Base-by-base conservation (phyloP, 2,888 invertebrate genomes). In the Chymomyza procnemis region DNA sequence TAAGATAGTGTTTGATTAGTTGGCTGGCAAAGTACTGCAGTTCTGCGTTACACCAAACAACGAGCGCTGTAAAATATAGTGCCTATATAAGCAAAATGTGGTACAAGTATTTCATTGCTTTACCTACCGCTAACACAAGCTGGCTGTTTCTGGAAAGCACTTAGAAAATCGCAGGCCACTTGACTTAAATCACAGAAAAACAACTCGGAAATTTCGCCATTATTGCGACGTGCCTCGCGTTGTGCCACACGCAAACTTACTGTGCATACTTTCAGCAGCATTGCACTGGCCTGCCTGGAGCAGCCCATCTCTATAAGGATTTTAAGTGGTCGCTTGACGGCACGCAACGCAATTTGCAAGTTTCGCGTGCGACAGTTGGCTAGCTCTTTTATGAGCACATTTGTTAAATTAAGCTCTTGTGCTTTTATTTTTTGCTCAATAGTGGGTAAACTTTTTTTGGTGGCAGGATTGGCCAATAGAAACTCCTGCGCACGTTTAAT, bases 11-110 rank as follows among this genome's bases (percentile, higher is more conserved):
- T 87, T 96, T 96, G 61, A 95, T 94, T 80, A 97, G 93, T 91
- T 96, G 96, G 78, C 94, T 94, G 80, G 95, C 95, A 87, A 97
- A 93, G 81, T 95, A 93, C 81, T 95, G 94, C 66, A 97, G 92
- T 91, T 97, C 96, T 75, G 94, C 93, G 86, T 96, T 96, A 75
- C 96, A 95, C 99, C 99, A 99, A 4, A 97, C 96, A 72, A 97
- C 94, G 77, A 98, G 95, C 64, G 95, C 96, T 94, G 58, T 1
- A 6, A n/a, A 14, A 26, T 6, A 26, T 26, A 26, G 26, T 26
- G 26, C 1, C n/a, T n/a, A n/a, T 41, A 41, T 41, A 12, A 2
- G 12, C 34, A 12, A 5, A 41, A 5, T 41, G 12, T n/a, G 6
- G 12, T 41, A 9, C 9, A 12, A 14, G 12, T 41, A 12, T 2